Evolutionary conservation across 2,888 invertebrate genomes (phyloP).

Genomic region (Orthosia cruda): DNA sequence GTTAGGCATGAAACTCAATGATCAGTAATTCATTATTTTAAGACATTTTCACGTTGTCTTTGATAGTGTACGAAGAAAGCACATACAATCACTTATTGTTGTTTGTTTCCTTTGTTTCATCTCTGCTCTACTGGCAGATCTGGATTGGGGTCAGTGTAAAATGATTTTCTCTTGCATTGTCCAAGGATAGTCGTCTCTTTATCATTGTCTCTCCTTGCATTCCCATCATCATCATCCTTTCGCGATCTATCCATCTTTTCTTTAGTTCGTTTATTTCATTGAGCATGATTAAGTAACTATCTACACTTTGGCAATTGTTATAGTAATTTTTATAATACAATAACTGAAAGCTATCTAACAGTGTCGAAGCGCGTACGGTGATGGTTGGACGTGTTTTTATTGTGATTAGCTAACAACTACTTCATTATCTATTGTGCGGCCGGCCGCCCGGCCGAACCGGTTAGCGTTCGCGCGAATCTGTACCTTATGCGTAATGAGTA

Average conservation of each 20-base stretch:
- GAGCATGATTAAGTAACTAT: background rate
- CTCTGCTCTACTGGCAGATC: background rate
- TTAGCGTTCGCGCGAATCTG: too few species aligned
- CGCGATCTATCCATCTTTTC: background rate
- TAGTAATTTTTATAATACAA: background rate
- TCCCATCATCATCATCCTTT: background rate
- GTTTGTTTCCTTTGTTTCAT: background rate
- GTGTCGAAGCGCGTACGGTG: too few species aligned
- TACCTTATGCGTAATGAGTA: too few species aligned
- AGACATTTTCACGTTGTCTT: background rate
- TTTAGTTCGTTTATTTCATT: background rate
- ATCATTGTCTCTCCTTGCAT: background rate
- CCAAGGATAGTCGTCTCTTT: background rate
- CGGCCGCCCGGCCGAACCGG: too few species aligned
- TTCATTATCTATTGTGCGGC: too few species aligned
- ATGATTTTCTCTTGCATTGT: background rate
- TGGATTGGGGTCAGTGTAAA: background rate
- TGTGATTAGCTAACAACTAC: too few species aligned
- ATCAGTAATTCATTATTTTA: background rate
- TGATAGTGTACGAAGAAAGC: too few species aligned
- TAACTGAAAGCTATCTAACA: background rate
- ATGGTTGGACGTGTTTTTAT: too few species aligned
- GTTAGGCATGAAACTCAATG: background rate
- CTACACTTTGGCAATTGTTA: background rate
- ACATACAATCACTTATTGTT: background rate